Evolutionary conservation across 2,888 invertebrate species (phyloP).

Genomic region (Hydroisotoma schaefferi): DNA sequence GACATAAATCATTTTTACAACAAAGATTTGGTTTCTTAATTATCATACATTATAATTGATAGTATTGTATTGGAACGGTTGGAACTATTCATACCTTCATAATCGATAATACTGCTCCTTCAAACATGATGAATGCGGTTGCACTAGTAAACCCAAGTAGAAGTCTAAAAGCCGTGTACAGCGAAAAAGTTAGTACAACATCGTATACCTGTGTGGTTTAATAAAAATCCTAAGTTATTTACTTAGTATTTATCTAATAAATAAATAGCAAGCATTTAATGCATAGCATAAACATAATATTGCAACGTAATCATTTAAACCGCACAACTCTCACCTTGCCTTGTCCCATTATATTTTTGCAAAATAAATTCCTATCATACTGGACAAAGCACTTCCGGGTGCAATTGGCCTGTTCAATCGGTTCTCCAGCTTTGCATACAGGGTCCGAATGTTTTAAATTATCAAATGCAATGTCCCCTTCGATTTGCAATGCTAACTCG

Average conservation of each 20-base stretch:
- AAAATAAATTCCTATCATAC: constrained; percentile 29
- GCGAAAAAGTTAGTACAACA: constrained; percentile 58
- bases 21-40: not conserved
- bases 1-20: not conserved
- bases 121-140: constrained; percentile 63
- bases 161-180: constrained; percentile 55
- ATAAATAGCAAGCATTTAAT: no score
- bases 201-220: not conserved
- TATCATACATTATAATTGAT: no score
- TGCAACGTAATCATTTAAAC: not conserved
- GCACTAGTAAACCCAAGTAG: constrained; percentile 53
- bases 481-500: not conserved
- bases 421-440: not conserved
- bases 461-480: not conserved
- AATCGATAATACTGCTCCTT: constrained; percentile 72
- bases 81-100: constrained; percentile 52
- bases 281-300: no score
- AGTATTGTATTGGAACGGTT: no score
- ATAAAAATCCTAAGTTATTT: not conserved
- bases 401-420: no score
- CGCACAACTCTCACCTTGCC: constrained; percentile 58
- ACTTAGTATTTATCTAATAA: no score
- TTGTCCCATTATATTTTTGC: constrained; percentile 26
- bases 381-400: constrained; percentile 33
- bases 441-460: not conserved